Base-by-base conservation (phyloP, 2,113 vertebrate genomes). In the Brachyhypopomus gauderio region DNA sequence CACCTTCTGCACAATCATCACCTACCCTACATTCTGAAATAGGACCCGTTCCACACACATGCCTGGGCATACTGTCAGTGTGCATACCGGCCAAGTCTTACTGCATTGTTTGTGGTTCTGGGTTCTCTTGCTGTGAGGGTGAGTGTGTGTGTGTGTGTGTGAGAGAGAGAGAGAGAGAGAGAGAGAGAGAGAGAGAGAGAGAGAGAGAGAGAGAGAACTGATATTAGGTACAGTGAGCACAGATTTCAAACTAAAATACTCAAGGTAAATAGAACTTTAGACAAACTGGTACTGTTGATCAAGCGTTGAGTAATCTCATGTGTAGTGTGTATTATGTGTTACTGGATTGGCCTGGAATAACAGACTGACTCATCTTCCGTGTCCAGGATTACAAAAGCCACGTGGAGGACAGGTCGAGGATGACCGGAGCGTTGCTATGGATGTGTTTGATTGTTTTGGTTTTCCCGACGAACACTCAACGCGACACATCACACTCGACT, bases 391-490 rank as follows among this genome's bases (percentile, higher is more conserved):
- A 64, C 17, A 9, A 2, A 12, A 67, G 55, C 12, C 38, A 0
- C 52, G 12, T n/a, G 4, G 63, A 23, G 64, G 36, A 48, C 75
- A 78, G 34, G 45, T 14, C 12, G 45, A 52, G 12, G n/a, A 79
- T 79, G 78, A 30, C 2, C 20, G 9, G 5, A 23, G 0, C 36
- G 14, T 27, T 25, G 23, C 1, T 12, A 62, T 79, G 71, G 80
- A 52, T 70, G 19, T 75, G 64, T 71, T 48, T 62, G 5, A 34
- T 85, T 48, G 16, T 4, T 17, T 60, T 64, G 16, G 27, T 55
- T 73, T 34, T 52, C 22, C 20, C 77, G 83, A 85, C 70, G 74
- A 27, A 19, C 2, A 48, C 80, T 30, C 30, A 30, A 3, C 3
- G 30, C 30, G 30, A 30, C 27, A 25, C 38, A 4, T 74, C 79